Base-by-base conservation (phyloP, 2,888 invertebrate genomes). In the Suillia variegata region DNA sequence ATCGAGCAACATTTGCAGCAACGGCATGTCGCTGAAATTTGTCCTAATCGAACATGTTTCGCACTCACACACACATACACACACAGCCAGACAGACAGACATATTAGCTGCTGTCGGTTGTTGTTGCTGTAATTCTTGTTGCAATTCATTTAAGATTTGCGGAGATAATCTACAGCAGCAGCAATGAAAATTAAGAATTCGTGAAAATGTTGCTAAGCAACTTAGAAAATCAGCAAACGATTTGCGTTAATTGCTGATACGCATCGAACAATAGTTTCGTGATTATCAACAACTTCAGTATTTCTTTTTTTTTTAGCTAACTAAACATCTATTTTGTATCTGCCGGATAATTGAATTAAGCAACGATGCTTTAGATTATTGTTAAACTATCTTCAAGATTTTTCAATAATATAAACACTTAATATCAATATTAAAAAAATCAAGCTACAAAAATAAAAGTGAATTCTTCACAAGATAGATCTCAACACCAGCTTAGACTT, bases 161-260 rank as follows among this genome's bases (percentile, higher is more conserved):
- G 6, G 26, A 12, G 20, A 54, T 54, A 42, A 54, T 54, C 53
- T 17, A 22, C 21, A 38, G 21, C 42, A 38, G 22, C 31, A 47
- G 24, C 31, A 54, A 54, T 47, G 47, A 47, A 54, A 54, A 38
- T 38, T 54, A 38, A 17, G 48, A 48, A 48, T 49, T 55, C 55
- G 56, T 56, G 56, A 49, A 56, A 20, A 50, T 56, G 31, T 49
- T 49, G 53, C 31, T 33, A 18, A 21, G 55, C 17, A 55, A 34
- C 22, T 55, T 47, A 48, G 55, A 31, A 55, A 33, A 55, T 55
- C 12, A 21, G n/a, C 22, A n/a, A 2, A 10, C 22, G n/a, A 49
- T 49, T 24, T 49, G 21, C 12, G n/a, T 48, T 22, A 54, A 54
- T 22, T 54, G 38, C 42, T 54, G 54, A 54, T 45, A 38, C 24